Evolutionary conservation across 1,140 invertebrate genomes (phyloP).

Genomic region (Drosophila insularis): DNA sequence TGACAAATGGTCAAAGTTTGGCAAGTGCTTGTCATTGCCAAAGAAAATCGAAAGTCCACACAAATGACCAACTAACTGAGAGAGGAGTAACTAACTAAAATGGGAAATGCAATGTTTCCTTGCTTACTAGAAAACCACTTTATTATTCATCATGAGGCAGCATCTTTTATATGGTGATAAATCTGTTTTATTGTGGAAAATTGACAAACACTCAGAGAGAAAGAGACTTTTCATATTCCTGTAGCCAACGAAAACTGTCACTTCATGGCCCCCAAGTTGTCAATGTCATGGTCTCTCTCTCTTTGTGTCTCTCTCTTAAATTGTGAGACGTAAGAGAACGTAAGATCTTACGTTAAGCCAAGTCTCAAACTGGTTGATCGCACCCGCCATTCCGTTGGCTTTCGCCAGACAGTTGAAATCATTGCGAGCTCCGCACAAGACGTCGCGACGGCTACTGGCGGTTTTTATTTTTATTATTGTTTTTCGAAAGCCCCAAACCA

Average conservation of each 20-base stretch:
- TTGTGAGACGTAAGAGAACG: constrained; percentile 36
- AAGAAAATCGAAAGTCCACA: constrained; percentile 17
- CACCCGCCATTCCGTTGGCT: constrained; percentile 66
- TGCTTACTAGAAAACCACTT: constrained; percentile 4
- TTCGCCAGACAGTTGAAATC: constrained; percentile 71
- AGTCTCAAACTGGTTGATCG: constrained; percentile 69
- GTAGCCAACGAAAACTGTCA: constrained; percentile 29
- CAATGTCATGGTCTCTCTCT: constrained; percentile 24
- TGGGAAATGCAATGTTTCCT: constrained; percentile 10
- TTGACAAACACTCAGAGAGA: constrained; percentile 22
- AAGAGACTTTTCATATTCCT: constrained; percentile 28
- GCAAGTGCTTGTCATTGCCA: constrained; percentile 32
- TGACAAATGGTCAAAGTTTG: constrained; percentile 3
- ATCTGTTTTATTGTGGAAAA: constrained; percentile 3
- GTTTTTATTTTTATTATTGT: background rate
- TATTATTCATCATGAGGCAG: constrained; percentile 31
- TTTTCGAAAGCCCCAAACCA: constrained; percentile 33
- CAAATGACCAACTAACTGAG: constrained; percentile 29
- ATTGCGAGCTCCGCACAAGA: constrained; percentile 60
- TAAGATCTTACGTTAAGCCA: constrained; percentile 55
- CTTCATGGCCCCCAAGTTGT: background rate
- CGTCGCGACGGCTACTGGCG: constrained; percentile 31
- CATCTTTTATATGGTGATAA: constrained; percentile 24
- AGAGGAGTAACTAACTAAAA: background rate
- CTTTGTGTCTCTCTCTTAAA: constrained; percentile 26